Evolutionary conservation across 2,888 invertebrate species (phyloP).

Genomic region (Aquatica leii): DNA sequence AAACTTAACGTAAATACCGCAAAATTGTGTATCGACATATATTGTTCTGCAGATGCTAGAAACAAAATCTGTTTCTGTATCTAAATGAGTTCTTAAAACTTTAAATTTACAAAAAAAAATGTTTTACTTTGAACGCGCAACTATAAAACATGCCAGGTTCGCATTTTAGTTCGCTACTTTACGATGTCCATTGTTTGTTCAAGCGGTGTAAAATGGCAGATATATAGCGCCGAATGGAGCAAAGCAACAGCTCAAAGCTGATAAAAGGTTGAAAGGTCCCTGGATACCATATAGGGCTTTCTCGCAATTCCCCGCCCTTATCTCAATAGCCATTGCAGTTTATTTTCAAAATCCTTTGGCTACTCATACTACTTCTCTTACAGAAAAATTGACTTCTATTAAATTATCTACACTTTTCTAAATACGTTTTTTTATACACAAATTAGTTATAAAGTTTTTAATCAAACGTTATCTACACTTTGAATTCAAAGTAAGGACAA

Average conservation of each 20-base stretch:
- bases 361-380: slow-evolving; percentile 12
- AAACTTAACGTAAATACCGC: no score
- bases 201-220: slow-evolving; percentile 48
- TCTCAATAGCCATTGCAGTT: slow-evolving; percentile 48
- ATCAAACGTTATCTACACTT: no score
- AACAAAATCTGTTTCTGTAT: no score
- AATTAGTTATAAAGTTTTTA: no score
- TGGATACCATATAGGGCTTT: slow-evolving; percentile 52
- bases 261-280: slow-evolving; percentile 51
- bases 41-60: no score
- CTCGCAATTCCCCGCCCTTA: slow-evolving; percentile 53
- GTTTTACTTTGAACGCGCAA: slow-evolving; percentile 18
- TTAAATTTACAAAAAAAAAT: no score
- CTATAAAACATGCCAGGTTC: slow-evolving; percentile 38
- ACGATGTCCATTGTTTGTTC: slow-evolving; percentile 43
- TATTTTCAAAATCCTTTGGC: slow-evolving; percentile 44
- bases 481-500: no score
- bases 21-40: no score
- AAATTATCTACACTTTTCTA: no score
- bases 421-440: no score
- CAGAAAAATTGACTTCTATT: no score
- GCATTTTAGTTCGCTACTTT: slow-evolving; percentile 40
- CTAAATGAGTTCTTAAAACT: no score
- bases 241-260: slow-evolving; percentile 44
- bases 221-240: slow-evolving; percentile 42